These are phyloP conservation scores for Mellilla xanthometata DNA, from an alignment of 2,888 invertebrate genomes.

Conservation along the genomic window DNA sequence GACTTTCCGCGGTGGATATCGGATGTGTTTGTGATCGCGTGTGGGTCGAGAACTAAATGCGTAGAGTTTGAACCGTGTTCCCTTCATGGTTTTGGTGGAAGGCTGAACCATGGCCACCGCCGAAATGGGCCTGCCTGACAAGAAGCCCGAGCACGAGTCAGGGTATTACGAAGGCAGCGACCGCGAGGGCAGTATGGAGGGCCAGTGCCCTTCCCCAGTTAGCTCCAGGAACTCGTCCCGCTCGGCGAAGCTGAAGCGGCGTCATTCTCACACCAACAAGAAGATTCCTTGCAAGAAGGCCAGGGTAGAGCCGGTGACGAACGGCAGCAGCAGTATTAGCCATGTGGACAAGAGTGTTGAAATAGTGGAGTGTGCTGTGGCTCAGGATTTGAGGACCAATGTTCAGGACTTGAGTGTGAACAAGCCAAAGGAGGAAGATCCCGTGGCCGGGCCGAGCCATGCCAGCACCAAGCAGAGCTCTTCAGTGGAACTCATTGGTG, in stretches of 20 bases:
- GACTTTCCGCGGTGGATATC: constrained; percentile 20
- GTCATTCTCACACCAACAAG: constrained; percentile 66
- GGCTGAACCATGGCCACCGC: constrained; percentile 76
- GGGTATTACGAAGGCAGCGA: constrained; percentile 91
- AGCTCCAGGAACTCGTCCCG: constrained; percentile 75
- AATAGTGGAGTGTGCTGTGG: constrained; percentile 59
- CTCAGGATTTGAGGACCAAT: constrained; percentile 44
- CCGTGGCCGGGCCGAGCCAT: constrained; percentile 56
- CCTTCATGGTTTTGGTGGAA: constrained; percentile 69
- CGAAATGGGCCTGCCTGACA: constrained; percentile 84
- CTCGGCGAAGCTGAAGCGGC: constrained; percentile 64
- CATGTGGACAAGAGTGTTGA: constrained; percentile 65
- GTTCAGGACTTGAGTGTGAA: constrained; percentile 31
- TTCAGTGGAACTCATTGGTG: constrained; percentile 72
- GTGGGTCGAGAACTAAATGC: constrained; percentile 14
- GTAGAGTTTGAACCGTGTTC: constrained; percentile 16
- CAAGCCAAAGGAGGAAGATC: constrained; percentile 21
- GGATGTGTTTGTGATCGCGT: constrained; percentile 7
- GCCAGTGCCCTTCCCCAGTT: constrained; percentile 70
- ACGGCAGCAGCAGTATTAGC: constrained; percentile 52
- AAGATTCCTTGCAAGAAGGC: constrained; percentile 62
- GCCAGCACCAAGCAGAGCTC: constrained; percentile 56
- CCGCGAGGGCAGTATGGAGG: constrained; percentile 84
- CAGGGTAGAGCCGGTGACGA: constrained; percentile 54
- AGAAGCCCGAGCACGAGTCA: constrained; percentile 90